Percentiles rank a stretch among this genome's conserved stretches.
phyloP scores from a whole-genome alignment of 2,888 invertebrate genomes.

The Unio delphinus region DNA sequence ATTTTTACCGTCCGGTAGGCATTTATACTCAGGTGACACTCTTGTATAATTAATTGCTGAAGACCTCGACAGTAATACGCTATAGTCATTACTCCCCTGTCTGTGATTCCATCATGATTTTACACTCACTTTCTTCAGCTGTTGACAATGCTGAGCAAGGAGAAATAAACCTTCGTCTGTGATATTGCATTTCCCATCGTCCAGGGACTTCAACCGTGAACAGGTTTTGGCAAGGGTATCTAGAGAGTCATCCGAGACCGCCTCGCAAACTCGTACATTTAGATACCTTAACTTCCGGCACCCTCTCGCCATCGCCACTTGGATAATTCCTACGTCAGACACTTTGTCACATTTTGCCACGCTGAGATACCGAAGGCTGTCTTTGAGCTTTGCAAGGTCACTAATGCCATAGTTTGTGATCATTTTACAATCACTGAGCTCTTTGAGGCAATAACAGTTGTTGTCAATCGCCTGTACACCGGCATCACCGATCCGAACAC shows the following conservation, averaged over 20 bases:
- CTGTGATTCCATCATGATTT: slow-evolving; percentile 90
- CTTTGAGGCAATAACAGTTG: slow-evolving; percentile 87
- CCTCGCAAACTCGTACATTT: slow-evolving; percentile 93
- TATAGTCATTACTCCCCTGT: slow-evolving; percentile 88
- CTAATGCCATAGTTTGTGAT: slow-evolving; percentile 91
- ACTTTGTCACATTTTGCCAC: slow-evolving; percentile 94
- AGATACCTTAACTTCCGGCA: slow-evolving; percentile 90
- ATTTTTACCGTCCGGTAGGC: slow-evolving; percentile 93
- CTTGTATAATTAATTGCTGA: slow-evolving; percentile 93
- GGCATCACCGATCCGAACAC: slow-evolving; percentile 90
- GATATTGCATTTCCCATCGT: slow-evolving; percentile 94
- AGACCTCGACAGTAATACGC: slow-evolving; percentile 92
- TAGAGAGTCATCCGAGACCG: slow-evolving; percentile 93
- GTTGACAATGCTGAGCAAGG: slow-evolving; percentile 83
- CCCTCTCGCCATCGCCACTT: slow-evolving; percentile 86
- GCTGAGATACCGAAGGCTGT: slow-evolving; percentile 90
- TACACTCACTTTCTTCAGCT: slow-evolving; percentile 89
- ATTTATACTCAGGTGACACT: slow-evolving; percentile 89
- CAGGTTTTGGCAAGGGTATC: slow-evolving; percentile 89
- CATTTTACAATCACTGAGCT: slow-evolving; percentile 88
- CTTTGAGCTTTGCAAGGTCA: slow-evolving; percentile 88
- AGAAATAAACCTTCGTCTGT: slow-evolving; percentile 90
- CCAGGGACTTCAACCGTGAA: slow-evolving; percentile 87
- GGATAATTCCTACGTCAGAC: slow-evolving; percentile 87
- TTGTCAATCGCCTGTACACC: slow-evolving; percentile 93